Percentiles rank a stretch among this genome's conserved stretches.
Evolutionary conservation across 2,797 vertebrate species (phyloP).

Genomic region (Scleropages formosus): DNA sequence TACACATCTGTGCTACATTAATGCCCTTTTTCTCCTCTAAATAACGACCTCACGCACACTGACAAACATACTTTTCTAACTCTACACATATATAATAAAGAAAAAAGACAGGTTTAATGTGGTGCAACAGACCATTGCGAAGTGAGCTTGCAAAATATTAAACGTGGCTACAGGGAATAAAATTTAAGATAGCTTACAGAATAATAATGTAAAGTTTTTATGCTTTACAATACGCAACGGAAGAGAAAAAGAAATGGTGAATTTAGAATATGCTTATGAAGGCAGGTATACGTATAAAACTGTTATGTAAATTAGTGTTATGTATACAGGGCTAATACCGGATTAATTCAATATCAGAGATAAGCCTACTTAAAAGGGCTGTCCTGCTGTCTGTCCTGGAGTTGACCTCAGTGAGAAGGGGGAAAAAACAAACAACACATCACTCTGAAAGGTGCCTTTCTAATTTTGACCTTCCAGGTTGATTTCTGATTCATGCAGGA

Average conservation of each 20-base stretch:
- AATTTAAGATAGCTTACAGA: too few relatives aligned
- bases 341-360: constrained; percentile 2
- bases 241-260: background rate
- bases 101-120: too few relatives aligned
- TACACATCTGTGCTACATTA: background rate
- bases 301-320: background rate
- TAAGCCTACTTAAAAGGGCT: background rate
- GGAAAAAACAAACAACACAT: background rate
- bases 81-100: too few relatives aligned
- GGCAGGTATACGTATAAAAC: constrained; percentile 13
- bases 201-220: background rate
- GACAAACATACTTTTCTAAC: too few relatives aligned
- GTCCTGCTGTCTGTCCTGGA: background rate
- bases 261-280: background rate
- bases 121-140: too few relatives aligned
- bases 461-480: background rate
- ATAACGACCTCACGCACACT: background rate
- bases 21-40: background rate
- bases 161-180: too few relatives aligned
- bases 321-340: constrained; percentile 2
- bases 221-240: background rate
- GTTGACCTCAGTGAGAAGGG: background rate
- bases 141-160: too few relatives aligned
- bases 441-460: too few relatives aligned
- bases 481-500: background rate